These are phyloP conservation scores for Peromyscus aztecus DNA, from an alignment of 2,797 vertebrate species.

Conservation along the genomic window DNA sequence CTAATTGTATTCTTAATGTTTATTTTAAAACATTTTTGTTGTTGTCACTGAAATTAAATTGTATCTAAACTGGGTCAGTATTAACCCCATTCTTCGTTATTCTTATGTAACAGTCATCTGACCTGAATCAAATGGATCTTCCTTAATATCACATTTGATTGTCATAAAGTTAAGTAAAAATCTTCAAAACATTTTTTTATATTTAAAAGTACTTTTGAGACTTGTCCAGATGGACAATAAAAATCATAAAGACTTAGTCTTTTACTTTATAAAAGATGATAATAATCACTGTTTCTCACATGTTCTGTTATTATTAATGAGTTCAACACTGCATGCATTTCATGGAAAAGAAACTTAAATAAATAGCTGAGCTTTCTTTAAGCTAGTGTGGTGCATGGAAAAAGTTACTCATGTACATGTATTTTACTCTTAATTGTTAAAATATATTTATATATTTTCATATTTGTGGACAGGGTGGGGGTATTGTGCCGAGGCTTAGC, in stretches of 20 bases:
- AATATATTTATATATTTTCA: not conserved
- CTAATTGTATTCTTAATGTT: not conserved
- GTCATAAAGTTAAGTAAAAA: not conserved
- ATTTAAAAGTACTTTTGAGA: not conserved
- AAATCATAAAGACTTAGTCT: conserved; percentile 19
- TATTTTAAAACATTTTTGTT: conserved; percentile 3
- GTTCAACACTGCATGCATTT: not conserved
- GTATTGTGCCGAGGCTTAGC: not conserved
- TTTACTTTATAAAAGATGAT: not conserved
- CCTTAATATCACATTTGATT: not conserved
- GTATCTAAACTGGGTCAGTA: not conserved
- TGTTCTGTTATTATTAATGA: conserved; percentile 34
- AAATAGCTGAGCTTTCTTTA: not conserved
- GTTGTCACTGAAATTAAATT: not conserved
- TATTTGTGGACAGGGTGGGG: not conserved
- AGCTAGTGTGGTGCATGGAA: not conserved
- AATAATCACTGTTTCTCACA: conserved; percentile 8
- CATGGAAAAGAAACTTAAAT: not conserved
- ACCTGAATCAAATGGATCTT: not conserved
- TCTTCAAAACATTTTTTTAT: not conserved
- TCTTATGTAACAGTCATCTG: not conserved
- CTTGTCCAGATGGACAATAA: conserved; percentile 6
- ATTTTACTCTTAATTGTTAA: not conserved
- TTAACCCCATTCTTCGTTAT: not conserved
- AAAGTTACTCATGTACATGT: not conserved